Conservation (phyloP, 1,140 invertebrate genomes). For the Trachymyrmex septentrionalis region DNA sequence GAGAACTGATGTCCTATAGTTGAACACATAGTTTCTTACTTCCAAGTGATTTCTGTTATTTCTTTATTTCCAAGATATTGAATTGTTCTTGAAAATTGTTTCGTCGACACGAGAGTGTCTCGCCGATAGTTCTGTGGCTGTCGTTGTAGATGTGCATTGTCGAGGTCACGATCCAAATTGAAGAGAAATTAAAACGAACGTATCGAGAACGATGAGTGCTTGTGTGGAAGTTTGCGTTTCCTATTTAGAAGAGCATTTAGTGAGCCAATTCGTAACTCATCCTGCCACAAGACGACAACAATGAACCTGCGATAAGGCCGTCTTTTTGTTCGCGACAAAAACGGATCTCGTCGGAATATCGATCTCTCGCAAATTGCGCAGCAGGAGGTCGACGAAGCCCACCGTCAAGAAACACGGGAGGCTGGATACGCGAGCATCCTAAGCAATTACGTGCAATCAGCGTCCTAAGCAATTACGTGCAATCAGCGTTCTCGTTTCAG, state of each 20-base stretch:
- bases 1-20: not conserved
- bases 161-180: not conserved
- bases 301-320: not conserved
- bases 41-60: not conserved
- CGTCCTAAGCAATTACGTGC: conserved; percentile 31
- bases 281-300: conserved; percentile 5
- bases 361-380: conserved; percentile 39
- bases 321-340: conserved; percentile 3
- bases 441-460: conserved; percentile 40
- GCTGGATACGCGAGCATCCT: conserved; percentile 26
- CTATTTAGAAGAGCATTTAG: not conserved
- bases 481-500: conserved; percentile 43
- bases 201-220: conserved; percentile 18
- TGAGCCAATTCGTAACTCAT: not conserved
- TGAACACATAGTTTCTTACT: not conserved
- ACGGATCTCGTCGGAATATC: conserved; percentile 12
- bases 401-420: conserved; percentile 13
- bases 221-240: conserved; percentile 40
- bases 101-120: conserved; percentile 11
- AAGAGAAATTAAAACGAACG: not conserved
- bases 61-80: conserved; percentile 30
- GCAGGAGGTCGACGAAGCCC: conserved; percentile 42
- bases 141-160: conserved; percentile 4
- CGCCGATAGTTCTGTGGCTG: not conserved
- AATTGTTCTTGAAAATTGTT: conserved; percentile 15